Base-by-base conservation (phyloP, 2,797 vertebrate species). In the Sebastes aleutianus region DNA sequence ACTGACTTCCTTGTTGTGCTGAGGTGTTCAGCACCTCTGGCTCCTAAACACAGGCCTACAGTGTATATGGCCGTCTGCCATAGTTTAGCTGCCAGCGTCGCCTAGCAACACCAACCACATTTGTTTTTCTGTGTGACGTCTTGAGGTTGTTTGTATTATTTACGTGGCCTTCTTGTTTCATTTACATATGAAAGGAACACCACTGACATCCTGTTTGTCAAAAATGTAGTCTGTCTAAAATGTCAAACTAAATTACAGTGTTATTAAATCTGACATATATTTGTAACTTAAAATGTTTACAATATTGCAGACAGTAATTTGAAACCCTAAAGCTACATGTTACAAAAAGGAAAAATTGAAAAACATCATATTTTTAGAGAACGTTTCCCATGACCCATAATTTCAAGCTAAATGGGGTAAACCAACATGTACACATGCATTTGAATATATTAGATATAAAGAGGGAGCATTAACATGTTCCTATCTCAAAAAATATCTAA, bases 51-150 rank as follows among this genome's bases (percentile, higher is more conserved):
- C 24, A 77, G 56, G 11, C 69, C 79, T 31, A 34, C 47, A 73
- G 26, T 29, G 43, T 11, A 29, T n/a, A 32, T 63, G 63, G 66
- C 56, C 39, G 26, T 57, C 6, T 7, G 61, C 71, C 65, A 80
- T 58, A 24, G 63, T 80, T 83, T 76, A 73, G 71, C 70, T 54
- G 73, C 70, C 75, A 59, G 76, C 4, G 85, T 87, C 50, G 36
- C 85, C 72, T 80, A 85, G 86, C 80, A 87, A 89, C 83, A 81
- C 57, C 56, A 78, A 68, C 70, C 59, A 50, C 32, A 82, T 74
- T 76, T 62, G 27, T 74, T 87, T 74, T 87, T 78, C n/a, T 59
- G n/a, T 61, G 66, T 56, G 58, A 58, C 29, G 14, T 76, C 47
- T 47, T 43, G n/a, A 56, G 27, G 47, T 65, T 81, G 50, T 64